Conservation (phyloP, 2,113 vertebrate species). For the Sisor rabdophorus region DNA sequence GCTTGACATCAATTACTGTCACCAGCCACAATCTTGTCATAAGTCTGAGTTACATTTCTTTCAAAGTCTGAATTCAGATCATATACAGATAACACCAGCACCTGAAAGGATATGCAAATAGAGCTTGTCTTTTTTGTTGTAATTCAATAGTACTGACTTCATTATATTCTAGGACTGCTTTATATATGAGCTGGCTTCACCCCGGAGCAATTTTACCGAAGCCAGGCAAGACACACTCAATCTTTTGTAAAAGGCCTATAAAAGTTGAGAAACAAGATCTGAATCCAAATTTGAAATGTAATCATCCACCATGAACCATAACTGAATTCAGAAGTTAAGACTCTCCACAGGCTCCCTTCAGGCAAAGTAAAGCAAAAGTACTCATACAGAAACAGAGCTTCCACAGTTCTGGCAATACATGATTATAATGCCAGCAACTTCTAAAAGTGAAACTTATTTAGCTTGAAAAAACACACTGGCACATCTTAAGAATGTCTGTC, state of each 20-base stretch:
- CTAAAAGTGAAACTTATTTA: constrained; percentile 24
- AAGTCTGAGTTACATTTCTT: constrained; percentile 27
- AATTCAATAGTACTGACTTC: constrained; percentile 20
- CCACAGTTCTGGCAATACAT: constrained; percentile 30
- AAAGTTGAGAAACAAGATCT: constrained; percentile 42
- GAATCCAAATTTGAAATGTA: constrained; percentile 52
- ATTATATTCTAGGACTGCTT: constrained; percentile 20
- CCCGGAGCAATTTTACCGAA: constrained; percentile 21
- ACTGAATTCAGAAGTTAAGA: constrained; percentile 39
- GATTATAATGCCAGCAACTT: constrained; percentile 35
- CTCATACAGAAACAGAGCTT: constrained; percentile 29
- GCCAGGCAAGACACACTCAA: constrained; percentile 42
- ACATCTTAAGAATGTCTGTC: background rate
- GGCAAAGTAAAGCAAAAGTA: constrained; percentile 44
- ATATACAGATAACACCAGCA: constrained; percentile 4
- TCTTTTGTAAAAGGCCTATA: constrained; percentile 49
- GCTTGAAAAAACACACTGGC: background rate
- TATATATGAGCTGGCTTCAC: constrained; percentile 34
- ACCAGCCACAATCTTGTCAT: constrained; percentile 28
- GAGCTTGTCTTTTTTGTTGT: background rate
- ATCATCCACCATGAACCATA: constrained; percentile 45
- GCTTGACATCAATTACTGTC: constrained; percentile 32
- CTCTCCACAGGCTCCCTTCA: constrained; percentile 46
- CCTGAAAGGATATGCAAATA: constrained; percentile 10
- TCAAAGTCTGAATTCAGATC: constrained; percentile 12